A percentile compares a stretch with the other conserved stretches of the same genome.
These are phyloP conservation scores for Eptatretus burgeri DNA, from an alignment of 2,113 vertebrate species.

Conservation along the genomic window DNA sequence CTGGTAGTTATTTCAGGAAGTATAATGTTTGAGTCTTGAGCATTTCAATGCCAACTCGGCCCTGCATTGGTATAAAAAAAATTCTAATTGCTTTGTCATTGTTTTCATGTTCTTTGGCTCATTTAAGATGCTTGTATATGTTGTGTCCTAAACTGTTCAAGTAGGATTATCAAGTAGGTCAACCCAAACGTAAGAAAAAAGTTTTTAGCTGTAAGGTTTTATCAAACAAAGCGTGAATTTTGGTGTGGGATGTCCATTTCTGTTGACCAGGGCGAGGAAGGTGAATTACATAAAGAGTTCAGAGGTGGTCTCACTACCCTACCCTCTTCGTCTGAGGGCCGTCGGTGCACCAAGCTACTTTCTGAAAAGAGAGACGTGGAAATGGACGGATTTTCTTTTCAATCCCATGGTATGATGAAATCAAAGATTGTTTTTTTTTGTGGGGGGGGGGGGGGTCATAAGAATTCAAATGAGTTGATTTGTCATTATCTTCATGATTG, in stretches of 20 bases:
- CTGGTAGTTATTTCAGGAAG: too few species aligned
- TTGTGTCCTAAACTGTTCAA: background rate
- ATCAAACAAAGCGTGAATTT: background rate
- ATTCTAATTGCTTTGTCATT: too few species aligned
- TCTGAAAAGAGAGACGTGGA: conserved; percentile 90
- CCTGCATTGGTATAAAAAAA: too few species aligned
- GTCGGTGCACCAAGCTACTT: conserved; percentile 59
- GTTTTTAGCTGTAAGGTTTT: background rate
- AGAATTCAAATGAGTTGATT: too few species aligned
- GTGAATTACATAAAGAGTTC: conserved; percentile 94
- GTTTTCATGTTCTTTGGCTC: background rate
- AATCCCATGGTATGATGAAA: conserved; percentile 61
- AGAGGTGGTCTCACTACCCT: conserved; percentile 60
- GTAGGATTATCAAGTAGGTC: background rate
- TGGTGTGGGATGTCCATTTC: background rate
- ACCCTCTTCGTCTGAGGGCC: conserved; percentile 71
- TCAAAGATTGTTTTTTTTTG: too few species aligned
- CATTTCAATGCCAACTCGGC: too few species aligned
- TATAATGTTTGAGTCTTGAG: too few species aligned
- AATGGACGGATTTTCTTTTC: conserved; percentile 97
- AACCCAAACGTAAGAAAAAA: background rate
- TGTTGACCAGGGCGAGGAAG: conserved; percentile 35
- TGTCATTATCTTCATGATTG: too few species aligned
- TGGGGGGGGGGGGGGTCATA: too few species aligned
- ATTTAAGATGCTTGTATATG: background rate